Evolutionary conservation across 2,888 invertebrate genomes (phyloP), one percentile per base, ranked within the genome.

Genomic region (Dichetophora obliterata): DNA sequence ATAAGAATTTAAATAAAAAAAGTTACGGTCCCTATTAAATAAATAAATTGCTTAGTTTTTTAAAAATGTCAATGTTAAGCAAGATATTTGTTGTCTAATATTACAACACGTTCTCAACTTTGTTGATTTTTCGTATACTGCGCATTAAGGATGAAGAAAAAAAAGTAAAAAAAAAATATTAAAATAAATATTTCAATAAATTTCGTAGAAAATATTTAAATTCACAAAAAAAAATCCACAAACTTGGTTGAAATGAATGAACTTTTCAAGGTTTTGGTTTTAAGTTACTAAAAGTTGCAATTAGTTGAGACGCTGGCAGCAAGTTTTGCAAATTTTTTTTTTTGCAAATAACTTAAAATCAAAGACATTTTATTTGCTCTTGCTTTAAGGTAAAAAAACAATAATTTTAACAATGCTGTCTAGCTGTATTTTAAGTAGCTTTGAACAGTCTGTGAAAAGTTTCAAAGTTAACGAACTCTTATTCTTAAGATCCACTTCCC

Each of bases 211-310:
- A 63, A 48, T 68, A 68, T 50, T 50, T 68, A 22, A 68, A 50
- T 48, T 50, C 6, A 50, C 43, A 43, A 68, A 50, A 31, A 50
- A 31, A 68, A 48, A 11, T 68, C 5, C 8, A 48, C 27, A 27
- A 19, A 9, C n/a, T 2, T 5, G 5, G 50, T 24, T 22, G 16
- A n/a, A 61, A 22, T 48, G 54, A 78, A 75, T 74, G 76, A 78
- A 78, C 78, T 72, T 76, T 76, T 74, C 78, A 78, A 78, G 78
- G 74, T 65, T 48, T 65, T 74, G 50, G 31, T 59, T 19, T 65
- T 14, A 19, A 74, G 16, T 19, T 74, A 16, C 31, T 24, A 27
- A 63, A 34, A 24, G 9, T 31, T 31, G n/a, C 61, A 61, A 63
- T 16, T 16, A 27, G 31, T 27, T 61, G 11, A 27, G 16, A 11